phyloP scores from a whole-genome alignment of 2,797 vertebrate genomes.

The Ispidina lecontei region DNA sequence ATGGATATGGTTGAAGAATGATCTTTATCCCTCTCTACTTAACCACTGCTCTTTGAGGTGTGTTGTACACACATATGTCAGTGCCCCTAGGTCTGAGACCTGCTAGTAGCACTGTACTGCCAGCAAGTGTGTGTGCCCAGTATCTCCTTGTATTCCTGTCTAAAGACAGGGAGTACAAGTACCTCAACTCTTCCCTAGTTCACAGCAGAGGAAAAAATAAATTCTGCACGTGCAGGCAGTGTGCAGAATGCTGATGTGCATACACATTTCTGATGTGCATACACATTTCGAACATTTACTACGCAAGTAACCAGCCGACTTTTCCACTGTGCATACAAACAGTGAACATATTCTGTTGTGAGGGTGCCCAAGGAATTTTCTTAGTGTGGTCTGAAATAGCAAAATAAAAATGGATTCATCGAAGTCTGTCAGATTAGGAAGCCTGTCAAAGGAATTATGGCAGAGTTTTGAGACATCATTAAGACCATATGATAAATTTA shows the following conservation, averaged over 20 bases:
- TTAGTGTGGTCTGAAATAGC: background rate
- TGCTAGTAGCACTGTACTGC: background rate
- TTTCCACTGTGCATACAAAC: background rate
- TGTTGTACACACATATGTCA: background rate
- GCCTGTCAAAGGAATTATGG: background rate
- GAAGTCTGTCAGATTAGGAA: background rate
- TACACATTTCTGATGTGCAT: background rate
- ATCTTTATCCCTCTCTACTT: background rate
- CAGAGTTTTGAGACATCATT: background rate
- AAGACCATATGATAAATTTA: background rate
- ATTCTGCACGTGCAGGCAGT: background rate
- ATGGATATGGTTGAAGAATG: background rate
- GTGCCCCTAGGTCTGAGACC: background rate
- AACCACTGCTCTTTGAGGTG: background rate
- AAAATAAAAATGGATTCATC: background rate
- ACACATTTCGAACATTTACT: background rate
- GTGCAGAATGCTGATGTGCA: background rate
- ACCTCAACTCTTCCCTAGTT: background rate
- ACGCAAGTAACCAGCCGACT: background rate
- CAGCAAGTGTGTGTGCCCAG: fast-evolving
- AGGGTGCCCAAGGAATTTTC: background rate
- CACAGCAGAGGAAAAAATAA: background rate
- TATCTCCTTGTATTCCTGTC: background rate
- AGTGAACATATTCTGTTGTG: background rate
- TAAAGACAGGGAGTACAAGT: fast-evolving